phyloP scores from a whole-genome alignment of 2,797 vertebrate species.

The Vespertilio murinus region DNA sequence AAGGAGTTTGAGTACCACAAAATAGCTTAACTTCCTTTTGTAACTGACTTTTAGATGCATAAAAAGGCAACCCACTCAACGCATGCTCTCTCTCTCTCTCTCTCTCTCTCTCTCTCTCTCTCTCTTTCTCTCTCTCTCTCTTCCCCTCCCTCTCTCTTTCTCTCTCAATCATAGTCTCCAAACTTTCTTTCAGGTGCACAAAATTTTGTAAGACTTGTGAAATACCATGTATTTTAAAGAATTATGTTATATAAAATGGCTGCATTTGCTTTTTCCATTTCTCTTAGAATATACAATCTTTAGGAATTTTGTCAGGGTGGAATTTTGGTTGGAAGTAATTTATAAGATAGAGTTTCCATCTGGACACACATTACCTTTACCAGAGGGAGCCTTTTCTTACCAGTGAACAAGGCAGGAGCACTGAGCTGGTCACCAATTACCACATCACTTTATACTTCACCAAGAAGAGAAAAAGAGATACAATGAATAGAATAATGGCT shows the following conservation, averaged over 20 bases:
- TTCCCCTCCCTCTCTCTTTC: no score
- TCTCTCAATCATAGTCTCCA: neutral
- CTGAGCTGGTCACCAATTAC: neutral
- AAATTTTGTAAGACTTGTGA: neutral
- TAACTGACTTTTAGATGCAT: neutral
- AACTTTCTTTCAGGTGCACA: neutral
- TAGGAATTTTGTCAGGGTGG: neutral
- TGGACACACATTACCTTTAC: neutral
- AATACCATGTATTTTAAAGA: neutral
- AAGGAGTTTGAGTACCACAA: neutral
- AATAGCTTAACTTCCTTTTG: neutral
- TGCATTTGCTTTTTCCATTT: neutral
- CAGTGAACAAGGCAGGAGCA: neutral
- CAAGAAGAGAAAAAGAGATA: neutral
- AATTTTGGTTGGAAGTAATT: neutral
- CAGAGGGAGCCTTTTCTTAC: neutral
- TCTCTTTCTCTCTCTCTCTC: no score
- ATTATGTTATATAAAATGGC: neutral
- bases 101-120: no score
- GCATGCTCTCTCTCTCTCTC: no score
- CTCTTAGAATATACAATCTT: neutral
- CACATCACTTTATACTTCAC: neutral
- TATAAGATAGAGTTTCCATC: neutral
- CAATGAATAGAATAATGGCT: neutral
- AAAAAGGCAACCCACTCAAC: neutral